phyloP scores from a whole-genome alignment of 2,797 vertebrate species.

The Menidia menidia region DNA sequence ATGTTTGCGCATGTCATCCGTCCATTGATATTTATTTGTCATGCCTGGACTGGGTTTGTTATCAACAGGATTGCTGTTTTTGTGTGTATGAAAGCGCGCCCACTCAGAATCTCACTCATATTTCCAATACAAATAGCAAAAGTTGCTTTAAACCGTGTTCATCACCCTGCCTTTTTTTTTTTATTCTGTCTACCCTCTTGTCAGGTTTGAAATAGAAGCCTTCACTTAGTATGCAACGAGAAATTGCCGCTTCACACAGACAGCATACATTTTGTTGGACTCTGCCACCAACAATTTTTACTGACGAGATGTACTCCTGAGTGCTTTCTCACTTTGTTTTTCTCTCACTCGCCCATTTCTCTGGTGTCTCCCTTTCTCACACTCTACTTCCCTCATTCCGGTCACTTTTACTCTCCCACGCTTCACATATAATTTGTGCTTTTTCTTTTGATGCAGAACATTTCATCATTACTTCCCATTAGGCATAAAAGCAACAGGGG shows the following conservation, averaged over 20 bases:
- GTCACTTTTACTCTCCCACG: slow-evolving; percentile 63
- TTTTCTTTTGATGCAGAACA: slow-evolving; percentile 60
- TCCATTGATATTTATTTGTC: slow-evolving; percentile 32
- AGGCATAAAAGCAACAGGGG: slow-evolving; percentile 57
- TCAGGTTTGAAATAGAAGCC: slow-evolving; percentile 60
- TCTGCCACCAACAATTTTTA: slow-evolving; percentile 58
- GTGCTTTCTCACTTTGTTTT: slow-evolving; percentile 70
- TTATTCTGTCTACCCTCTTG: slow-evolving; percentile 46
- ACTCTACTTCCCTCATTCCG: slow-evolving; percentile 54
- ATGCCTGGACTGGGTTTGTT: slow-evolving; percentile 30
- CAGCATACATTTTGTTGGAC: slow-evolving; percentile 40
- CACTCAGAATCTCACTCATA: slow-evolving; percentile 13
- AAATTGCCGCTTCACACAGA: slow-evolving; percentile 57
- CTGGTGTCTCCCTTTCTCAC: slow-evolving; percentile 49
- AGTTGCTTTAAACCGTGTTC: slow-evolving; percentile 46
- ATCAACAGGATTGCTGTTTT: slow-evolving; percentile 27
- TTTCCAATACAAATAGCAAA: slow-evolving; percentile 19
- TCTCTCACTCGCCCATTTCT: slow-evolving; percentile 42
- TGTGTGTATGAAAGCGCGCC: slow-evolving; percentile 30
- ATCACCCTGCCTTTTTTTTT: slow-evolving; percentile 37
- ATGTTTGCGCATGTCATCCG: slow-evolving; percentile 19
- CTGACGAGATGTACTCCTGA: slow-evolving; percentile 65
- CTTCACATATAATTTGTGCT: slow-evolving; percentile 63
- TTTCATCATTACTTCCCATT: slow-evolving; percentile 72
- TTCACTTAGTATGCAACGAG: slow-evolving; percentile 61